Percentiles rank a stretch among this genome's conserved stretches.
Evolutionary conservation across 2,113 vertebrate genomes (phyloP).

Genomic region (Scytalopus superciliaris): DNA sequence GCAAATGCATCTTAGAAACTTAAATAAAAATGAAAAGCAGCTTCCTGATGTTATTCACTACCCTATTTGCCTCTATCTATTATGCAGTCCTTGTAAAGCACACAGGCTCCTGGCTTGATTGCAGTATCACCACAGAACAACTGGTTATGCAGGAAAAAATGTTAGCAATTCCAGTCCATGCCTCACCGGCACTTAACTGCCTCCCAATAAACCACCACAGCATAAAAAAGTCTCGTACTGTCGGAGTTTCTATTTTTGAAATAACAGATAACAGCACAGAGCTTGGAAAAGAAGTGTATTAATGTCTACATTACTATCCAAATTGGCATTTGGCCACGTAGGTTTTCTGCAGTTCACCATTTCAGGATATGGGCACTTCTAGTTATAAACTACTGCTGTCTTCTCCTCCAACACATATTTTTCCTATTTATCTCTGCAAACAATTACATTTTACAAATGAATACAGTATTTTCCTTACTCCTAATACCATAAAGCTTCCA

Average conservation of each 20-base stretch:
- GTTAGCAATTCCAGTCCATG: background rate
- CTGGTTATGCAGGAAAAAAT: slow-evolving; percentile 9
- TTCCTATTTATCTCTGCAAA: background rate
- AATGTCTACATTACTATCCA: background rate
- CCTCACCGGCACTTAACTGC: background rate
- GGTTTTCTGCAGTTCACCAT: background rate
- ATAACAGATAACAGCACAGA: background rate
- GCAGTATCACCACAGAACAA: background rate
- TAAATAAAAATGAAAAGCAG: background rate
- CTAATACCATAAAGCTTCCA: background rate
- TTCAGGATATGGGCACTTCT: background rate
- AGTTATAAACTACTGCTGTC: background rate
- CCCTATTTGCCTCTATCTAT: background rate
- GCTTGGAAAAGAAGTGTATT: background rate
- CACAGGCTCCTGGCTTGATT: background rate
- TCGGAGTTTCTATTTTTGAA: background rate
- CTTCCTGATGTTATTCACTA: background rate
- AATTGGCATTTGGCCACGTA: rapidly evolving
- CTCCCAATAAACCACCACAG: background rate
- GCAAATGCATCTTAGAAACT: background rate
- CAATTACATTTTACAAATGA: background rate
- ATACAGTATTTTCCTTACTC: background rate
- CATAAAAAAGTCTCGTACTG: background rate
- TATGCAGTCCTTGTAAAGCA: background rate
- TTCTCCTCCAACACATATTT: background rate